Evolutionary conservation across 2,888 invertebrate species (phyloP), one percentile per base, ranked within the genome.

Genomic region (Chorisops tibialis): DNA sequence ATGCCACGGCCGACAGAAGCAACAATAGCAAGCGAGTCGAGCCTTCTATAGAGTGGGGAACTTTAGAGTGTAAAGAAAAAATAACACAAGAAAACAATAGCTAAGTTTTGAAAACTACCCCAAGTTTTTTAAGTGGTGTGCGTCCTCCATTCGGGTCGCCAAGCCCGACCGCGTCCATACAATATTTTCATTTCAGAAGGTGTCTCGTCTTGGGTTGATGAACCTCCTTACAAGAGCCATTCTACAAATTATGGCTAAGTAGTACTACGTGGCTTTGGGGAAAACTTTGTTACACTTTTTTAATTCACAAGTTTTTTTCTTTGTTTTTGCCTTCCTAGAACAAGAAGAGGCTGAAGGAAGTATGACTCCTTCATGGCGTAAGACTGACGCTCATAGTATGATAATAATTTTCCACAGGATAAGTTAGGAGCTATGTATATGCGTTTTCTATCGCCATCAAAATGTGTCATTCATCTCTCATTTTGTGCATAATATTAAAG

Each of bases 201-300:
- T 43, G 56, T 56, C 56, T 56, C 56, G 45, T 56, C 56, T 21
- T 56, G 56, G 56, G 56, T 56, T 56, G 56, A 56, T 56, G 56
- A 56, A 56, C 56, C 56, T 45, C 45, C 56, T 30, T 35, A 56
- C 56, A 56, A 56, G 56, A 56, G 56, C 18, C 56, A 56, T 56
- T 56, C 56, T 56, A 18, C 56, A 56, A 56, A 56, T 56, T 56
- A 56, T 56, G 56, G 56, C 43, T 56, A 56, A 56, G 56, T 56
- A 56, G 56, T 45, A 43, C 45, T 43, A 24, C 12, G 14, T 21
- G 37, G 56, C 56, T 56, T 45, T 30, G 56, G 56, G 35, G 24
- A 56, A n/a, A 56, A 56, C 56, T 56, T 56, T 56, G 56, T 56
- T 56, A 56, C 56, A 56, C 56, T 56, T n/a, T n/a, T n/a, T 56